Evolutionary conservation across 2,113 vertebrate species (phyloP).

Genomic region (Phalacrocorax carbo): DNA sequence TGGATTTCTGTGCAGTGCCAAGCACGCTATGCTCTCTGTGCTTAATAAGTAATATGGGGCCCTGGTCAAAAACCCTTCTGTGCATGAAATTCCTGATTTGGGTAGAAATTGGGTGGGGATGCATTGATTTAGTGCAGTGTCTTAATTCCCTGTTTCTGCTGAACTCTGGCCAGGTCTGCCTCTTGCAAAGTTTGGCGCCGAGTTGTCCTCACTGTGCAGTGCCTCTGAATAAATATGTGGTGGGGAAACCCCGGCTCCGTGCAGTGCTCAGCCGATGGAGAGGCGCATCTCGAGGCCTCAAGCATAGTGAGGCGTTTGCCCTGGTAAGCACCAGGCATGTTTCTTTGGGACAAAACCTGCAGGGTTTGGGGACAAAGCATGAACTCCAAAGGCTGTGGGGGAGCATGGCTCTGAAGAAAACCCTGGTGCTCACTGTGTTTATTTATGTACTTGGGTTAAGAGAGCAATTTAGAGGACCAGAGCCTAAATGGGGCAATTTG

Average conservation of each 20-base stretch:
- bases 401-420: neutral
- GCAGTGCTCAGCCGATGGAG: neutral
- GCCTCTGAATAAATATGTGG: neutral
- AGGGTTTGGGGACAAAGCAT: neutral
- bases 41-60: neutral
- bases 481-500: slow-evolving; percentile 3
- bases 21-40: neutral
- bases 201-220: neutral
- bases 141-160: neutral
- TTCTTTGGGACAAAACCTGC: neutral
- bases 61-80: neutral
- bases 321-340: neutral
- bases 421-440: accelerated
- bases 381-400: neutral
- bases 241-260: neutral
- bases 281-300: neutral
- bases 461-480: neutral
- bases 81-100: slow-evolving; percentile 15
- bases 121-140: neutral
- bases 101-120: neutral
- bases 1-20: neutral
- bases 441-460: neutral
- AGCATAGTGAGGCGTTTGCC: neutral
- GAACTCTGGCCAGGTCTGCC: slow-evolving; percentile 16
- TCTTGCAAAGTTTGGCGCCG: neutral